Evolutionary conservation across 1,140 invertebrate genomes (phyloP), one percentile per base, ranked within the genome.

Genomic region (Campoletis sonorensis): DNA sequence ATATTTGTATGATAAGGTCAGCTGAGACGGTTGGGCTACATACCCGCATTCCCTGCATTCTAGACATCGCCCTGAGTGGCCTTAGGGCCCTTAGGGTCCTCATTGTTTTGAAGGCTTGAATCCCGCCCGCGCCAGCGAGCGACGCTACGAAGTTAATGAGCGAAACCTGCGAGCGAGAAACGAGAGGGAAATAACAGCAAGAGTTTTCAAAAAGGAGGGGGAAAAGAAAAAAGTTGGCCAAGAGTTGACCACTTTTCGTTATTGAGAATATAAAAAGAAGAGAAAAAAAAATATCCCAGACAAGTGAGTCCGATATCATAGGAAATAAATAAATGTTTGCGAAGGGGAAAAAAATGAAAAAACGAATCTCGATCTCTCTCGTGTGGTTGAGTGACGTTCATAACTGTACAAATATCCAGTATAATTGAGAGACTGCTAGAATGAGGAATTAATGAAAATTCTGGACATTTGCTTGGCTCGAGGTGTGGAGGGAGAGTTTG

Each of bases 31-130:
- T 78, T 90, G 90, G 90, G 90, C 92, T 94, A 96, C 96, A 94
- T 97, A 98, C 97, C 96, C 97, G 96, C 97, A 98, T 98, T 93
- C 97, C 97, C 95, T 98, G 97, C 97, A 98, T 98, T 93, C 97
- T 95, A 93, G 97, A 98, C 96, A 98, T 97, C 91, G 97, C 97
- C 94, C 97, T 96, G 92, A 98, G 95, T 90, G 97, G 97, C 92
- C 97, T 95, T 93, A 98, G 95, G 92, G 97, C 97, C 94, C 97
- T 95, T 90, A 98, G 94, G 89, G 97, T 98, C 95, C 97, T 94
- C 97, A 98, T 98, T 92, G 97, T 98, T 96, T 98, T 98, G 96
- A 98, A 98, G 92, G 97, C 97, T 95, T 98, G 97, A 95, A 98
- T 98, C 93, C 97, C 97, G 92, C 97, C 97, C 92, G 96, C 97